A percentile compares a stretch with the other conserved stretches of the same genome.
Conservation (phyloP, 2,113 vertebrate genomes). For the Morone saxatilis region DNA sequence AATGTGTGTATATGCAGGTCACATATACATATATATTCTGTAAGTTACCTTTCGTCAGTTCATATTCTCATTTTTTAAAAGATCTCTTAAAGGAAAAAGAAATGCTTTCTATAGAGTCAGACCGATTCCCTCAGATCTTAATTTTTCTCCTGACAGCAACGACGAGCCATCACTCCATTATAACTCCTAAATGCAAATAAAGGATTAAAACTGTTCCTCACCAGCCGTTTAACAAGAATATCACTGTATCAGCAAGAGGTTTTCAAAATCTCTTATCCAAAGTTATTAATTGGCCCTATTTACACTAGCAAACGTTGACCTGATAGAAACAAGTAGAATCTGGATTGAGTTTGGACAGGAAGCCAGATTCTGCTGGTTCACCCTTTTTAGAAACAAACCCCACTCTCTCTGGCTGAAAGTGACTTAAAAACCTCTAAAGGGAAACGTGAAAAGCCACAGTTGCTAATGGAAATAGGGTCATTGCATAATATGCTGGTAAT, state of each 20-base stretch:
- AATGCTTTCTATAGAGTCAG: slow-evolving; percentile 82
- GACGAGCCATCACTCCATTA: neutral
- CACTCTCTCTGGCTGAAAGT: neutral
- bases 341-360: slow-evolving; percentile 1
- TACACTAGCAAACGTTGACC: slow-evolving; percentile 27
- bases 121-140: slow-evolving; percentile 47
- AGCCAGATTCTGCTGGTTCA: slow-evolving; percentile 13
- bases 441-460: slow-evolving; percentile 26
- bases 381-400: neutral
- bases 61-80: slow-evolving; percentile 78
- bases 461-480: slow-evolving; percentile 47
- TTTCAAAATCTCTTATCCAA: slow-evolving; percentile 3
- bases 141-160: slow-evolving; percentile 18
- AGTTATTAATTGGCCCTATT: slow-evolving; percentile 30
- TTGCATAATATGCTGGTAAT: slow-evolving; percentile 73
- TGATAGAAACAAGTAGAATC: slow-evolving; percentile 15
- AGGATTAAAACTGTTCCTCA: slow-evolving; percentile 10
- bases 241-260: slow-evolving; percentile 20
- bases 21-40: slow-evolving; percentile 87
- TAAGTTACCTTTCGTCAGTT: slow-evolving; percentile 83
- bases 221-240: slow-evolving; percentile 6
- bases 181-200: slow-evolving; percentile 24
- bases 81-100: slow-evolving; percentile 79
- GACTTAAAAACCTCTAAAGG: slow-evolving; percentile 28
- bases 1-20: slow-evolving; percentile 82